Evolutionary conservation across 1,140 invertebrate genomes (phyloP), one percentile per base, ranked within the genome.

Genomic region (Aethina tumida): DNA sequence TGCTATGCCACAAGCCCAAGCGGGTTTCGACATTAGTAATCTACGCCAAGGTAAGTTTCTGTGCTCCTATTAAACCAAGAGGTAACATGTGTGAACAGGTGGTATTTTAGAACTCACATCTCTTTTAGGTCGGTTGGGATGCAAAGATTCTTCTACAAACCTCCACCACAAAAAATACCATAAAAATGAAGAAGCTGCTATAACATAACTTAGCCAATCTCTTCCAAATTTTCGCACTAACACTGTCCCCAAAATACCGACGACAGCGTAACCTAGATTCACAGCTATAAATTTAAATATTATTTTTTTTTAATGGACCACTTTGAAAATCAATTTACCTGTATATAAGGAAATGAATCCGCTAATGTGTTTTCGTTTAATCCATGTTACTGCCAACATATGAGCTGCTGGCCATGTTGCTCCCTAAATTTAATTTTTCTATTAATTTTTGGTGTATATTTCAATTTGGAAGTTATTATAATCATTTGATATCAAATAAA

Each of bases 141-240:
- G 48, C 5, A 60, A 33, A 7, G 63, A 63, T 45, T 84, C 76
- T 55, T 74, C 76, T 12, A 80, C 77, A 32, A 82, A 68, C 25
- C 75, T 50, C 49, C 71, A 68, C 71, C 82, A 85, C 0, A 77
- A 42, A 9, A 79, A 64, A 41, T 77, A 77, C 81, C 81, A 84
- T 18, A 79, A 47, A 1, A 77, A 50, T 2, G 71, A 67, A 6
- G 70, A 34, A 15, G 60, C 44, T 21, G 74, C 68, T 30, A 75
- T 68, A 36, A 68, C 63, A 40, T 77, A 78, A 43, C 74, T 76
- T 3, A 77, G 58, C 18, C 70, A 69, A 52, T 74, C 70, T 35
- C 69, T 50, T 3, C 71, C 71, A n/a, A 66, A 59, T 20, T 60
- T 55, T 44, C 67, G 54, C 6, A 73, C 70, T 1, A 72, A 52